Evolutionary conservation across 1,140 invertebrate species (phyloP), one percentile per base, ranked within the genome.

Genomic region (Drosophila virilis): DNA sequence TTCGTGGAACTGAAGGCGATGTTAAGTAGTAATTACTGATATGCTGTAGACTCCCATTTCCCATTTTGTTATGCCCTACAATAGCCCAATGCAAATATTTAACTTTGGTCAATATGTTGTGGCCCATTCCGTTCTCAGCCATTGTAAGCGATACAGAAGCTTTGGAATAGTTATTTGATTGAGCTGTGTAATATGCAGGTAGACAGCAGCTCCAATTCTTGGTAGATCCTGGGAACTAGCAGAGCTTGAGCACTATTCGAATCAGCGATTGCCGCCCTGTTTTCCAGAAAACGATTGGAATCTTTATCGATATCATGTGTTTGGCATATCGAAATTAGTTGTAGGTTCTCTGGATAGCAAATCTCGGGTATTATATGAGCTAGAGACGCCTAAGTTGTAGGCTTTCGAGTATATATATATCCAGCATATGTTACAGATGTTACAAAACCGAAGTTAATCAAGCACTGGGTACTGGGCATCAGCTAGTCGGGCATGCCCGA

Each of bases 1-100:
- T 86, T 89, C 84, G 48, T 84, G 77, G 84, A 89, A 89, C 71
- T 84, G 59, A 52, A 28, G 42, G 43, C 46, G 88, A 91, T 91
- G 83, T 91, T 91, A 89, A 91, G 89, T 85, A 85, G 84, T 91
- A 74, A 91, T 91, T 91, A 89, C 80, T 77, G 89, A 91, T 91
- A 91, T 81, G n/a, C n/a, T 89, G 50, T 59, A 38, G 40, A 28
- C 42, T 50, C 8, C 15, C 40, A 58, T 50, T 73, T 17, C 12
- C 38, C 32, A 17, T 6, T 57, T 74, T 37, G 51, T 38, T 74
- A 54, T 28, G 42, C 15, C 70, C 42, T 43, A 15, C 48, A 32
- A 50, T 80, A 64, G 60, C 61, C 59, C 42, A 74, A 68, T 78
- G 82, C 78, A 78, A 85, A 85, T 85, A 85, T 85, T 85, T 81